Evolutionary conservation across 1,140 invertebrate species (phyloP).

Genomic region (Lysiphlebus fabarum): DNA sequence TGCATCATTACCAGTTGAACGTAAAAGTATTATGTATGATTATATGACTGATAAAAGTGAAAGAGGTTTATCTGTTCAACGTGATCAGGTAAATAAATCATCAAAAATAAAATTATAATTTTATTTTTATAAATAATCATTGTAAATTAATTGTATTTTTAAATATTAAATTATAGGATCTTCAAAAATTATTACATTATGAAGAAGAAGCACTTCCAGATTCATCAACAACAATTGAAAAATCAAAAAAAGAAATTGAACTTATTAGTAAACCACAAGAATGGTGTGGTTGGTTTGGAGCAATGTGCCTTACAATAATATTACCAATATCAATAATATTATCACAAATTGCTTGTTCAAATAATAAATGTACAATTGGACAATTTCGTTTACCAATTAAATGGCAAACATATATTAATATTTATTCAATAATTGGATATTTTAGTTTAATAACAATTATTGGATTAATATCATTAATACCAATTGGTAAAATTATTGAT

Average conservation of each 20-base stretch:
- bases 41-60: constrained; percentile 35
- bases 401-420: constrained; percentile 37
- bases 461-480: constrained; percentile 36
- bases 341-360: constrained; percentile 43
- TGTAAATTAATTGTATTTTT: too few species aligned
- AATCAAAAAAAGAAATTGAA: constrained; percentile 38
- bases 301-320: constrained; percentile 35
- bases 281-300: constrained; percentile 48
- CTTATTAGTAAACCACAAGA: constrained; percentile 43
- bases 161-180: constrained; percentile 31
- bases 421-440: constrained; percentile 35
- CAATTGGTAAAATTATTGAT: constrained; percentile 42
- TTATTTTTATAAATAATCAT: too few species aligned
- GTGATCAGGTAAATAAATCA: constrained; percentile 37
- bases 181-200: constrained; percentile 31
- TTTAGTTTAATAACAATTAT: constrained; percentile 35
- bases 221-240: constrained; percentile 30
- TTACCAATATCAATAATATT: constrained; percentile 33
- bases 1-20: constrained; percentile 45
- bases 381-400: constrained; percentile 34
- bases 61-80: constrained; percentile 45
- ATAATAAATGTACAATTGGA: constrained; percentile 34
- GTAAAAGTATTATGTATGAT: constrained; percentile 35
- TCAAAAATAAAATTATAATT: not conserved
- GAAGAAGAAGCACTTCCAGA: constrained; percentile 29